Conservation (phyloP, 2,113 vertebrate genomes). For the Pristiophorus japonicus region DNA sequence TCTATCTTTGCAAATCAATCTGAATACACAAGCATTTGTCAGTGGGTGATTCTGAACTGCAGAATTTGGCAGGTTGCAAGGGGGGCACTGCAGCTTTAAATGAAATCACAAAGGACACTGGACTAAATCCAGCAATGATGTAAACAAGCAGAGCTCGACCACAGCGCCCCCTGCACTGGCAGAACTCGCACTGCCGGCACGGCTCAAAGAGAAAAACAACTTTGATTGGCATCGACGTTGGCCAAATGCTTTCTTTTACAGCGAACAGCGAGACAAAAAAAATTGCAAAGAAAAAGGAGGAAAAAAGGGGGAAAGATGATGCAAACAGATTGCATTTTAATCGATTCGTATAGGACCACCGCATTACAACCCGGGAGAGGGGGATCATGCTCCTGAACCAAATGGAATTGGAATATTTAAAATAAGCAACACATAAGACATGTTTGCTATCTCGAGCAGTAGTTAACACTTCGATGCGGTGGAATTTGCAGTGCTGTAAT, state of each 20-base stretch:
- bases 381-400: background rate
- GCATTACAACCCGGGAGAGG: background rate
- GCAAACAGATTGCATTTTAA: background rate
- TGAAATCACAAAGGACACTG: conserved; percentile 24
- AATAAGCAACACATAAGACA: conserved; percentile 11
- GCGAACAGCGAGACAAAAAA: background rate
- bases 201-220: conserved; percentile 31
- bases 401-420: conserved; percentile 27
- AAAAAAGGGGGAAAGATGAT: background rate
- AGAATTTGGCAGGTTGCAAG: conserved; percentile 29
- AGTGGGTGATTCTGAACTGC: background rate
- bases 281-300: background rate
- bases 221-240: conserved; percentile 38
- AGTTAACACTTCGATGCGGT: conserved; percentile 30
- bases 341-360: background rate
- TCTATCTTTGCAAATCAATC: background rate
- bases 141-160: conserved; percentile 13
- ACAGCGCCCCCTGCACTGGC: conserved; percentile 27
- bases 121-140: conserved; percentile 33
- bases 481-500: conserved; percentile 34
- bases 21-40: conserved; percentile 17
- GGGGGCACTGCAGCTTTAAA: conserved; percentile 24
- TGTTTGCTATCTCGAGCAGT: background rate
- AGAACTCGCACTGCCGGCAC: background rate
- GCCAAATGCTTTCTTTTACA: conserved; percentile 37